phyloP scores from a whole-genome alignment of 2,888 invertebrate genomes.

The Lepetodrilus schrolli region DNA sequence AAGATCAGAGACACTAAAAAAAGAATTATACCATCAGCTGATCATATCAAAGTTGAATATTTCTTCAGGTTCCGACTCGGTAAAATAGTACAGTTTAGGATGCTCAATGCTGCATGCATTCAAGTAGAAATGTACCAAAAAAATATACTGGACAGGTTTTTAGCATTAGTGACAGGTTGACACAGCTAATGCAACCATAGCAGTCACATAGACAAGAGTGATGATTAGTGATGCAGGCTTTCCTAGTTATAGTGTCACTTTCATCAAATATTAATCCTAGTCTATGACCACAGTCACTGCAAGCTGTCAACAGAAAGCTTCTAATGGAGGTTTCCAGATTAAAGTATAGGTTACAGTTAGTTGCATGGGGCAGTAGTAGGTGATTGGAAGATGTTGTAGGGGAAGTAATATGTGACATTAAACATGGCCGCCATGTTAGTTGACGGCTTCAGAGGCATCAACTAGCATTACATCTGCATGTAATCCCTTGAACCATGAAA shows the following conservation, averaged over 20 bases:
- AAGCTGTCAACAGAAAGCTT: neutral
- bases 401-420: slow-evolving; percentile 13
- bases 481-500: neutral
- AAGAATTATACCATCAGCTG: too few species aligned
- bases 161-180: slow-evolving; percentile 3
- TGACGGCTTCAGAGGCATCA: neutral
- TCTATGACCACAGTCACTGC: neutral
- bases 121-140: neutral
- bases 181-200: neutral
- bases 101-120: neutral
- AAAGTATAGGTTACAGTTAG: slow-evolving; percentile 21
- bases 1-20: too few species aligned
- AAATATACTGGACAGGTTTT: neutral
- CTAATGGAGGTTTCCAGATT: slow-evolving; percentile 6
- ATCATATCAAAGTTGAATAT: too few species aligned
- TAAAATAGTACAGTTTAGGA: neutral
- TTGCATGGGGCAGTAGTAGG: neutral
- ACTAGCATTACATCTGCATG: neutral
- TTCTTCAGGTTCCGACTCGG: too few species aligned
- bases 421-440: slow-evolving; percentile 2
- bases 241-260: slow-evolving; percentile 1
- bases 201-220: neutral
- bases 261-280: slow-evolving; percentile 24
- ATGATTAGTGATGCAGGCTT: slow-evolving; percentile 1
- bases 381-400: slow-evolving; percentile 8